These are phyloP conservation scores for Entomyzon cyanotis DNA, from an alignment of 2,113 vertebrate genomes.

Conservation along the genomic window DNA sequence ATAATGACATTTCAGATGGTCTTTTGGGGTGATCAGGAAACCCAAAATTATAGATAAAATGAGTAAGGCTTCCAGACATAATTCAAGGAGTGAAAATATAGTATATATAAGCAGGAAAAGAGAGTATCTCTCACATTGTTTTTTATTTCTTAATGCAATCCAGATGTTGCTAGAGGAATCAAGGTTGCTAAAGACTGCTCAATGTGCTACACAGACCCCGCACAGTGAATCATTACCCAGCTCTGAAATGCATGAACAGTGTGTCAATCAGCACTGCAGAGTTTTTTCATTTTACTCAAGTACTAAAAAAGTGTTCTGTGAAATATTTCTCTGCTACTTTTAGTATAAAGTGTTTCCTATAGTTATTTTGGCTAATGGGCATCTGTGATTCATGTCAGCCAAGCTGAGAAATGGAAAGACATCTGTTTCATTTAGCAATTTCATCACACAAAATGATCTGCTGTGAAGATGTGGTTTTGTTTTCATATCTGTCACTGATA, in stretches of 20 bases:
- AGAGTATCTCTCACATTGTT: background rate
- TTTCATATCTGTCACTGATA: slow-evolving; percentile 36
- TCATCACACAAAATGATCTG: slow-evolving; percentile 35
- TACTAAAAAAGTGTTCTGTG: background rate
- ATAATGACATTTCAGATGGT: background rate
- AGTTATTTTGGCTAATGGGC: slow-evolving; percentile 50
- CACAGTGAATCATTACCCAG: background rate
- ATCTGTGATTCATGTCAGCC: slow-evolving; percentile 50
- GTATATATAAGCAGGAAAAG: background rate
- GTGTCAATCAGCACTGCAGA: background rate
- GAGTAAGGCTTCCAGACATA: background rate
- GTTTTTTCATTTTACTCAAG: background rate
- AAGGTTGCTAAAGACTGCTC: background rate
- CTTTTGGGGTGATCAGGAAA: background rate
- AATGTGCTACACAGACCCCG: background rate
- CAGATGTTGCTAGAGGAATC: background rate
- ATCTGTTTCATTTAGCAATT: slow-evolving; percentile 61
- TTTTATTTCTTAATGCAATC: background rate
- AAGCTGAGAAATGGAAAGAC: slow-evolving; percentile 38
- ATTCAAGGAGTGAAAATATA: background rate
- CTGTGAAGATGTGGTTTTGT: slow-evolving; percentile 59
- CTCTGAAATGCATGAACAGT: background rate
- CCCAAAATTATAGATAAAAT: background rate
- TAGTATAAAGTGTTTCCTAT: slow-evolving; percentile 20
- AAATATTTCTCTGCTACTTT: slow-evolving; percentile 7